These are phyloP conservation scores for Chelon auratus DNA, from an alignment of 2,797 vertebrate species.

Conservation along the genomic window DNA sequence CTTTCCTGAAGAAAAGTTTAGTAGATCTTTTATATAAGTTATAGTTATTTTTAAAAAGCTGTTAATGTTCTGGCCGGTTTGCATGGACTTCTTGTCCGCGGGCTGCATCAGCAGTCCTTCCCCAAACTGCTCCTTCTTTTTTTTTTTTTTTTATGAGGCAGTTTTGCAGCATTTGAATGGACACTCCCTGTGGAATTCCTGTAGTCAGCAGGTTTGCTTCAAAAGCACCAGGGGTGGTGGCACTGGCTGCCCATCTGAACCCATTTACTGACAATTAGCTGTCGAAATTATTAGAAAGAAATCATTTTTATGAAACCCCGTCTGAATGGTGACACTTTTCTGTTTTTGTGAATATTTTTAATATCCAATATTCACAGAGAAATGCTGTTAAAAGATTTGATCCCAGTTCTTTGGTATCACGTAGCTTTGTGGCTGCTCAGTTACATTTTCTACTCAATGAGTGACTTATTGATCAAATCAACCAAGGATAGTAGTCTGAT, in stretches of 20 bases:
- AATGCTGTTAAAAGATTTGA: background rate
- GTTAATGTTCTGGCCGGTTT: background rate
- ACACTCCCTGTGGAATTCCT: constrained; percentile 70
- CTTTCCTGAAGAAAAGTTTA: background rate
- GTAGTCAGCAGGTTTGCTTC: constrained; percentile 72
- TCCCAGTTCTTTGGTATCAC: background rate
- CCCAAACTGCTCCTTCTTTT: constrained; percentile 55
- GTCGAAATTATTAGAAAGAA: background rate
- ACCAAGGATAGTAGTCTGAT: background rate
- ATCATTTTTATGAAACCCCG: too few species aligned
- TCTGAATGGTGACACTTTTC: background rate
- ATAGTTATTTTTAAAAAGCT: background rate
- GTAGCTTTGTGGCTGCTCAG: background rate
- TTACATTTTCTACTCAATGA: constrained; percentile 3
- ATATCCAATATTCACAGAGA: background rate
- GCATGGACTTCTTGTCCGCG: background rate
- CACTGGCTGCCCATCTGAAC: constrained; percentile 51
- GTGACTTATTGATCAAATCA: constrained; percentile 24
- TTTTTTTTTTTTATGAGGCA: constrained; percentile 33
- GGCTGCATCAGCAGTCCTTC: constrained; percentile 9
- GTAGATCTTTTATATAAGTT: background rate
- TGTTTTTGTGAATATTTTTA: background rate
- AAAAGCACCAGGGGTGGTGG: constrained; percentile 60
- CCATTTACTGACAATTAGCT: constrained; percentile 22
- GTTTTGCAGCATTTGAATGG: constrained; percentile 66